Evolutionary conservation across 2,888 invertebrate species (phyloP).

Genomic region (Thereva unica): DNA sequence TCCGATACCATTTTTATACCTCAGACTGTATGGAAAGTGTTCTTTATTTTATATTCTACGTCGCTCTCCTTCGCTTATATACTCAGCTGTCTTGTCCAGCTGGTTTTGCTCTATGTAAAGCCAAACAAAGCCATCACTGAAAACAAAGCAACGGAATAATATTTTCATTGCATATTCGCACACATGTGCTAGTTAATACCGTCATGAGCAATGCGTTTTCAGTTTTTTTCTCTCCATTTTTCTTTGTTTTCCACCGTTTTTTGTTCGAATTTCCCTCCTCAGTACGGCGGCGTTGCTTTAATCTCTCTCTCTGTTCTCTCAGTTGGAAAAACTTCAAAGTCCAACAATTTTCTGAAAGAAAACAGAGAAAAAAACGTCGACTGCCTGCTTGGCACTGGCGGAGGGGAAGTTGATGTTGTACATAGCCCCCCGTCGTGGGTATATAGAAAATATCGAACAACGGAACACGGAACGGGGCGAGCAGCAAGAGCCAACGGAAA

Average conservation of each 20-base stretch:
- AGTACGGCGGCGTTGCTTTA: background rate
- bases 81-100: conserved; percentile 10
- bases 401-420: conserved; percentile 1
- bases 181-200: no score
- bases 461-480: background rate
- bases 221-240: background rate
- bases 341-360: background rate
- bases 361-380: background rate
- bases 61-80: background rate
- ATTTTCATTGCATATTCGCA: background rate
- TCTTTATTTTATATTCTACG: no score
- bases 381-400: background rate
- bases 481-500: conserved; percentile 16
- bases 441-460: conserved; percentile 16
- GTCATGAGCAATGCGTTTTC: no score
- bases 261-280: background rate
- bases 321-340: no score
- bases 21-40: no score
- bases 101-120: conserved; percentile 25
- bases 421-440: background rate
- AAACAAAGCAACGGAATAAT: background rate
- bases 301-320: no score
- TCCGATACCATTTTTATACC: no score
- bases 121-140: background rate
- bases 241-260: background rate